Conservation (phyloP, 2,113 vertebrate genomes). For the Nothocercus julius region DNA sequence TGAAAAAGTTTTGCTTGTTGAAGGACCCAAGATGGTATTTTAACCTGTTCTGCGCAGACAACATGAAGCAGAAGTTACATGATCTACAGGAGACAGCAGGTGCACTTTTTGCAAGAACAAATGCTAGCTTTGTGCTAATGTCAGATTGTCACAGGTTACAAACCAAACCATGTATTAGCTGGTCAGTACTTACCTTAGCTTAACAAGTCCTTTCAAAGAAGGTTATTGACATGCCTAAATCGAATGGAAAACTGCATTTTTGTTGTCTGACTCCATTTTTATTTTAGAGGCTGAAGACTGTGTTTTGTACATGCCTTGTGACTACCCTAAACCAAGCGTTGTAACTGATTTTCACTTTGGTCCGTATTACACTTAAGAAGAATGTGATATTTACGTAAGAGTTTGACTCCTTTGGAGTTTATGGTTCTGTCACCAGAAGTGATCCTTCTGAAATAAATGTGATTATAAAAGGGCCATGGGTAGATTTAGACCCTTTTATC, state of each 20-base stretch:
- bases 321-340: background rate
- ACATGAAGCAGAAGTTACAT: background rate
- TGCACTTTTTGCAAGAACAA: background rate
- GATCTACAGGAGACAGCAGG: background rate
- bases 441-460: background rate
- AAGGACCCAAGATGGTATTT: background rate
- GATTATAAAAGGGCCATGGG: rapidly evolving
- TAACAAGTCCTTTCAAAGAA: background rate
- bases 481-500: background rate
- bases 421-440: background rate
- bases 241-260: background rate
- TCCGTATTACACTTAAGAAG: rapidly evolving
- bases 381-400: background rate
- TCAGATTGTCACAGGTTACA: background rate
- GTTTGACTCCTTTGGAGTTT: background rate
- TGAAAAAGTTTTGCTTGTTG: background rate
- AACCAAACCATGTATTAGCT: rapidly evolving
- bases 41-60: background rate
- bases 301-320: background rate
- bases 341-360: background rate
- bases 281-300: background rate
- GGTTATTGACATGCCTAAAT: background rate
- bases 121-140: background rate
- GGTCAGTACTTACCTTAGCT: background rate
- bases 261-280: background rate